Evolutionary conservation across 2,113 vertebrate genomes (phyloP).

Genomic region (Chinchilla lanigera): DNA sequence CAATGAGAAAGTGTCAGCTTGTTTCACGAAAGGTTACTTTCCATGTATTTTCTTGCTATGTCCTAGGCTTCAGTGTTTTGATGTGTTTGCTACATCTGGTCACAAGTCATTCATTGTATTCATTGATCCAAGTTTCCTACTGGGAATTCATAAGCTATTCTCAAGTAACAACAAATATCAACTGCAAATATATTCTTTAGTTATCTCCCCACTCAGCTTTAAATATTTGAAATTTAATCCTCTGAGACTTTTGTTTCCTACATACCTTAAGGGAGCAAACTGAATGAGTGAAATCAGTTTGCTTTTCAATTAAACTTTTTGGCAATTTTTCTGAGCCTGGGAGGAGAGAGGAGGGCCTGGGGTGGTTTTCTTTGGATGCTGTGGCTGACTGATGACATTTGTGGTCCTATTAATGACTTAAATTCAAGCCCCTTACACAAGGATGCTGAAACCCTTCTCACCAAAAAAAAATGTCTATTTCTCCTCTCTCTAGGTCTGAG

Average conservation of each 20-base stretch:
- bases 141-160: background rate
- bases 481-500: background rate
- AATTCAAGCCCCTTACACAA: background rate
- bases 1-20: background rate
- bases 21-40: background rate
- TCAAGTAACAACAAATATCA: slow-evolving; percentile 36
- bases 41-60: background rate
- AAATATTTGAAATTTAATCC: slow-evolving; percentile 14
- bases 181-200: background rate
- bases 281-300: background rate
- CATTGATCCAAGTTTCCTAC: background rate
- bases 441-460: background rate
- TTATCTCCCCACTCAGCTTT: background rate
- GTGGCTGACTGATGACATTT: background rate
- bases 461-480: background rate
- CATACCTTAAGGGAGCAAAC: background rate
- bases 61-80: background rate
- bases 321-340: background rate
- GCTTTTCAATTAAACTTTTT: background rate
- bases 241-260: background rate
- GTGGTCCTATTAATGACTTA: background rate
- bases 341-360: background rate
- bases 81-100: background rate
- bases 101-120: slow-evolving; percentile 14
- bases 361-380: background rate